Conservation (phyloP, 2,888 invertebrate species). For the Trichogramma dendrolimi region DNA sequence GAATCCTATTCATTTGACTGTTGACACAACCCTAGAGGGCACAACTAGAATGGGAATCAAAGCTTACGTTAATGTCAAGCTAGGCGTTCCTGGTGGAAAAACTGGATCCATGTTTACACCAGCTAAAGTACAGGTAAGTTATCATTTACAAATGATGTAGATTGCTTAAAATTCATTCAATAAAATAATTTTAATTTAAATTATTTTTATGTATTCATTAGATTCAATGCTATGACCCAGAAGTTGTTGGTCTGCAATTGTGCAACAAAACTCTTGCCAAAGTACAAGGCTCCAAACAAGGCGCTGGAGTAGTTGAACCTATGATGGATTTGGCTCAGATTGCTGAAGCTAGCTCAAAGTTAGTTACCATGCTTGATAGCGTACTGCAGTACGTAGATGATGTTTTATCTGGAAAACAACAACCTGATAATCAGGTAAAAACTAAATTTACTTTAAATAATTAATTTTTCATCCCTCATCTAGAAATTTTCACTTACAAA, state of each 20-base stretch:
- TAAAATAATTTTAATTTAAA: neutral
- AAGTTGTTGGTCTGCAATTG: conserved; percentile 75
- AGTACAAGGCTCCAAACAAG: conserved; percentile 40
- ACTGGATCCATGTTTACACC: conserved; percentile 96
- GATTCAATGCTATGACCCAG: conserved; percentile 86
- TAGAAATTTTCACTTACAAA: neutral
- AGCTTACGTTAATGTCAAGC: conserved; percentile 86
- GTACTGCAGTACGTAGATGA: conserved; percentile 87
- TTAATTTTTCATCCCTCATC: neutral
- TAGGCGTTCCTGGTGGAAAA: conserved; percentile 92
- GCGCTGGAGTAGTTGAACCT: conserved; percentile 63
- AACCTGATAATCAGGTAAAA: conserved; percentile 67
- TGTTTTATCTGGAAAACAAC: conserved; percentile 74
- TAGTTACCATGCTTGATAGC: conserved; percentile 73
- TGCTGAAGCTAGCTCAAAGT: conserved; percentile 75
- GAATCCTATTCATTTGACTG: conserved; percentile 90
- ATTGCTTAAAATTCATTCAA: neutral
- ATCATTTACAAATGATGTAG: neutral
- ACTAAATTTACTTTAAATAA: neutral
- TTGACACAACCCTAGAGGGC: conserved; percentile 86
- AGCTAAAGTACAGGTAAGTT: conserved; percentile 69
- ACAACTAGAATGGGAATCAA: conserved; percentile 84
- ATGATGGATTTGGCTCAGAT: conserved; percentile 76
- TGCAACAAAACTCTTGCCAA: conserved; percentile 71
- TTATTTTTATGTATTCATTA: conserved; percentile 21